These are phyloP conservation scores for Colinus virginianus DNA, from an alignment of 2,113 vertebrate genomes.

Conservation along the genomic window DNA sequence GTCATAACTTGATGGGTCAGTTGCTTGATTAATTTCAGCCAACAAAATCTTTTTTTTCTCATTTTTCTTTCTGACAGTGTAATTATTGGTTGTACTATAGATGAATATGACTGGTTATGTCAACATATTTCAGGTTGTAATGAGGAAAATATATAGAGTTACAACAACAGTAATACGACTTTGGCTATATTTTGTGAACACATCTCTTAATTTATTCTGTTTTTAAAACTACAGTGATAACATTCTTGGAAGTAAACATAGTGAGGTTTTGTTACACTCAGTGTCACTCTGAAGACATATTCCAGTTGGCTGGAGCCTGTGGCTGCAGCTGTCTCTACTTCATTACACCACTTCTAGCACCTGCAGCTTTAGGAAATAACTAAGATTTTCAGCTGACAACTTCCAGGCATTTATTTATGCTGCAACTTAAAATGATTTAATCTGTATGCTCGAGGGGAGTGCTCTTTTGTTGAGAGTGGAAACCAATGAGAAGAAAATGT, in stretches of 20 bases:
- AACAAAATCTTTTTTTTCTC: conserved; percentile 51
- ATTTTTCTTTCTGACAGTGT: conserved; percentile 55
- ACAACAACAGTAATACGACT: conserved; percentile 67
- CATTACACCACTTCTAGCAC: conserved; percentile 65
- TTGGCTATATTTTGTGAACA: conserved; percentile 34
- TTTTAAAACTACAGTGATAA: conserved; percentile 62
- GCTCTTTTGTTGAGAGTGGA: conserved; percentile 26
- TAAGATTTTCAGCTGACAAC: conserved; percentile 76
- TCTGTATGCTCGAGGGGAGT: conserved; percentile 29
- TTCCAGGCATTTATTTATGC: conserved; percentile 72
- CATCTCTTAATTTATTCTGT: conserved; percentile 37
- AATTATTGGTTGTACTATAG: conserved; percentile 50
- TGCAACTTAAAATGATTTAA: conserved; percentile 59
- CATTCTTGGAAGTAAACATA: conserved; percentile 68
- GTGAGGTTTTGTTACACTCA: conserved; percentile 61
- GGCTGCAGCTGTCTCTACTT: conserved; percentile 71
- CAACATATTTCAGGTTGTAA: conserved; percentile 67
- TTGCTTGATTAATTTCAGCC: conserved; percentile 59
- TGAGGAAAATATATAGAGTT: conserved; percentile 54
- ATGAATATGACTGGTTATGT: conserved; percentile 58
- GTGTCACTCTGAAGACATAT: conserved; percentile 69
- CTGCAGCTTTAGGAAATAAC: conserved; percentile 78
- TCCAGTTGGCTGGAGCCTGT: conserved; percentile 55
- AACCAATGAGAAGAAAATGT: conserved; percentile 44
- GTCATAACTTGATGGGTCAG: conserved; percentile 14